phyloP scores from a whole-genome alignment of 30 jellyfish, hydroid and myxozoan genomes.

The Clytia hemisphaerica region DNA sequence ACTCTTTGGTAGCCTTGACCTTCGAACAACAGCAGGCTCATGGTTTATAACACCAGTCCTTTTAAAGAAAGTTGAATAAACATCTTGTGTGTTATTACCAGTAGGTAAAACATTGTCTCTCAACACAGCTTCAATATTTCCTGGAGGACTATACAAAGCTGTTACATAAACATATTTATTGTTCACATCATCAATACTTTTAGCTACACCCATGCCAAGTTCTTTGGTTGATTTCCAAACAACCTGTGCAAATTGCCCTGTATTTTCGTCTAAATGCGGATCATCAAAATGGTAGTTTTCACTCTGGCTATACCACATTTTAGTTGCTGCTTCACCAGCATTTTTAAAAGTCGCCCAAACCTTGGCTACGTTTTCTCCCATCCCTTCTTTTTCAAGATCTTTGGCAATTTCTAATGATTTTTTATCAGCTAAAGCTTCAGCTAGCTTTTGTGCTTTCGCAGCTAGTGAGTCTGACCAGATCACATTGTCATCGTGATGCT shows the following conservation, averaged over 20 bases:
- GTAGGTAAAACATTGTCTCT: slow-evolving; percentile 73
- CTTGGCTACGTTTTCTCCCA: slow-evolving; percentile 96
- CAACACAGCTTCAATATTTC: slow-evolving; percentile 83
- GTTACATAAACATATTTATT: slow-evolving; percentile 87
- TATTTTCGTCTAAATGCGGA: slow-evolving; percentile 92
- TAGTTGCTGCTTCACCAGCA: slow-evolving; percentile 96
- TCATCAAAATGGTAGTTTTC: slow-evolving; percentile 74
- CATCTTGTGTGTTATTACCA: slow-evolving; percentile 91
- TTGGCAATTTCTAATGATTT: slow-evolving; percentile 73
- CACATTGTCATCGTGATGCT: slow-evolving; percentile 74
- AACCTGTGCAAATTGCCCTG: slow-evolving; percentile 97
- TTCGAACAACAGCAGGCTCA: too few species aligned
- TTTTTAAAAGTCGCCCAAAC: slow-evolving; percentile 96
- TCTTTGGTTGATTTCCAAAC: slow-evolving; percentile 94
- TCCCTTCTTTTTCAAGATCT: slow-evolving; percentile 88
- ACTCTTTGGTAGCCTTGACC: too few species aligned
- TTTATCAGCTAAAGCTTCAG: slow-evolving; percentile 90
- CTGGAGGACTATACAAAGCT: slow-evolving; percentile 95
- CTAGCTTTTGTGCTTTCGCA: slow-evolving; percentile 90
- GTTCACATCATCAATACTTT: slow-evolving; percentile 94
- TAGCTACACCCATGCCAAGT: slow-evolving; percentile 98
- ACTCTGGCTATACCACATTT: slow-evolving; percentile 92
- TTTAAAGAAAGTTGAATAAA: slow-evolving; percentile 82
- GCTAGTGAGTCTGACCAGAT: slow-evolving; percentile 96
- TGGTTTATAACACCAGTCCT: slow-evolving; percentile 40